Base-by-base conservation (phyloP, 1,140 invertebrate species). In the Mesaphorura yosii region DNA sequence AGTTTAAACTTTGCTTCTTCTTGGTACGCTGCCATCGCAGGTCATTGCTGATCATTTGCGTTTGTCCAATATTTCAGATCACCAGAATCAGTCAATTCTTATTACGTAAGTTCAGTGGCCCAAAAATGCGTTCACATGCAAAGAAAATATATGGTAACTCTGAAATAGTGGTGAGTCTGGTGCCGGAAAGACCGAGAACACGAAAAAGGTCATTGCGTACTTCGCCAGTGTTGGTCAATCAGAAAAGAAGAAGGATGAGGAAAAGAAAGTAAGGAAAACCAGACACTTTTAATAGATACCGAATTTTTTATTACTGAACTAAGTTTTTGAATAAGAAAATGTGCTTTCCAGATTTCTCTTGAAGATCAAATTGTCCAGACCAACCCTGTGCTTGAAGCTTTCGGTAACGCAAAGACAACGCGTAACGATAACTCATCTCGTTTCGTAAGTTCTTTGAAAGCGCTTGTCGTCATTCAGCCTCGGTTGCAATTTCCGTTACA, bases 341-440 rank as follows among this genome's bases (percentile, higher is more conserved):
- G 22, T 37, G 10, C 22, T n/a, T 45, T 42, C 28, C 55, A 63
- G 59, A 55, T 57, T 38, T 65, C 60, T 57, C 63, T 70, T 53
- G 77, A 78, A 63, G 76, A 78, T 61, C 77, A 79, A 65, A 75
- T 79, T 57, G 73, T 78, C n/a, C 76, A 78, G 64, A 76, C 76
- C 55, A 78, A 78, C 66, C 77, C 77, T 61, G 77, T 78, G 25
- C 67, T 78, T 63, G 76, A 78, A 65, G 76, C 77, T 41, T 78
- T 77, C 66, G 77, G 76, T 67, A 78, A 78, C 67, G 77, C 77
- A 60, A 78, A 78, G 68, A 78, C 77, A 31, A 72, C 72, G 20
- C 70, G 77, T 67, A 78, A 78, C 66, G 77, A 78, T 69, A 78
- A 78, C 70, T 79, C 77, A 23, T 79, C 77, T 19, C 69, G 77